These are phyloP conservation scores for Oscheius myriophilus DNA, from an alignment of 2,888 invertebrate species.

Conservation along the genomic window DNA sequence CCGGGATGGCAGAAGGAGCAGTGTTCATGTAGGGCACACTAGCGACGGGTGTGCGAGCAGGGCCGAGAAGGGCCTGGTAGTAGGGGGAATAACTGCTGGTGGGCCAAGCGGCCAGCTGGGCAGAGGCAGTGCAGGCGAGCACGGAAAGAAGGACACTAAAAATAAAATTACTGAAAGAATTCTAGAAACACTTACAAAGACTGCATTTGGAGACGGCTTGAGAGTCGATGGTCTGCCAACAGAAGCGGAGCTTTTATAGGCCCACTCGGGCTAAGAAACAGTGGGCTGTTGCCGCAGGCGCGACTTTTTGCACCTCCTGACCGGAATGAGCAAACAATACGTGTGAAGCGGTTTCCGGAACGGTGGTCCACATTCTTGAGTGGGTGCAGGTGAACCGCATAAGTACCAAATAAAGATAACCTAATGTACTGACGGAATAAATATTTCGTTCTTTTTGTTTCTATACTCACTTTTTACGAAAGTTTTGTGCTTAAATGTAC, in stretches of 20 bases:
- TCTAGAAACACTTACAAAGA: neutral
- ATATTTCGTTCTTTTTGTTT: too few relatives aligned
- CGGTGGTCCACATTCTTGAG: too few relatives aligned
- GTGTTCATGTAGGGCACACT: conserved; percentile 33
- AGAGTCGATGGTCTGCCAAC: neutral
- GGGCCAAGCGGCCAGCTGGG: conserved; percentile 55
- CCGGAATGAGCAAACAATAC: conserved; percentile 25
- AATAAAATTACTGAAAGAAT: neutral
- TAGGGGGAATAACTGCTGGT: conserved; percentile 49
- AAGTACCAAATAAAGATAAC: too few relatives aligned
- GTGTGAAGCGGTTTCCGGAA: conserved; percentile 22
- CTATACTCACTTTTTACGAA: too few relatives aligned
- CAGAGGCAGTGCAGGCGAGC: conserved; percentile 32
- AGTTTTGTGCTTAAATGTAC: too few relatives aligned
- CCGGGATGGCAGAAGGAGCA: conserved; percentile 27
- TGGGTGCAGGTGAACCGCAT: too few relatives aligned
- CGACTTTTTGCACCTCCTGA: conserved; percentile 22
- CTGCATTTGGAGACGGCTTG: neutral
- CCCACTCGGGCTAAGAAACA: neutral
- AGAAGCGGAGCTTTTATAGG: conserved; percentile 9
- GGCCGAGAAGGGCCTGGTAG: conserved; percentile 48
- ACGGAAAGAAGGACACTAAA: conserved; percentile 43
- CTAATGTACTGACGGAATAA: too few relatives aligned
- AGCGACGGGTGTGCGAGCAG: conserved; percentile 47
- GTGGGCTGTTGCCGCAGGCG: neutral